These are phyloP conservation scores for Ornithorhynchus anatinus DNA, from an alignment of 2,113 vertebrate genomes.

Conservation along the genomic window DNA sequence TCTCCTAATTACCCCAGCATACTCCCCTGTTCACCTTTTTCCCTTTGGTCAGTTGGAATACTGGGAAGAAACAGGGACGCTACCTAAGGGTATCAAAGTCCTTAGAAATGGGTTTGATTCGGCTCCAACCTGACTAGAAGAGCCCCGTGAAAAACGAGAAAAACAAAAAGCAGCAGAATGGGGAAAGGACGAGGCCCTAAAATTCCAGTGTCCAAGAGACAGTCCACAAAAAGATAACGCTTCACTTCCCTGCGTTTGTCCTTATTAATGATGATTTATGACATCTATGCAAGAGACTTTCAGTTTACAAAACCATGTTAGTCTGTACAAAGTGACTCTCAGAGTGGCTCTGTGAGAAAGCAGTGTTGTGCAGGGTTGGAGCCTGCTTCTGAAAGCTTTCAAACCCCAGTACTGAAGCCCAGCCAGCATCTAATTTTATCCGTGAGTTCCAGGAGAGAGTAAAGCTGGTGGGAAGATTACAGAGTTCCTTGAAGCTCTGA, in stretches of 20 bases:
- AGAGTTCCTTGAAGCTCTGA: constrained; percentile 90
- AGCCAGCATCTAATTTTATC: constrained; percentile 85
- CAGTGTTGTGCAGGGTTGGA: constrained; percentile 58
- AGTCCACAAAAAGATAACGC: constrained; percentile 20
- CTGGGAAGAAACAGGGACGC: neutral
- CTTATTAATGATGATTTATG: constrained; percentile 35
- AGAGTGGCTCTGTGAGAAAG: constrained; percentile 80
- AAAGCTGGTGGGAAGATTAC: constrained; percentile 94
- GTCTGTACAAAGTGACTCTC: constrained; percentile 59
- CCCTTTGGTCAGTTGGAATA: neutral
- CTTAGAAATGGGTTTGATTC: neutral
- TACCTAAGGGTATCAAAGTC: neutral
- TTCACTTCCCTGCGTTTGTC: constrained; percentile 22
- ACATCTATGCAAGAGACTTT: constrained; percentile 13
- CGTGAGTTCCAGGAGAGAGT: constrained; percentile 80
- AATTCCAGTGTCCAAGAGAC: constrained; percentile 13
- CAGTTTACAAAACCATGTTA: constrained; percentile 48
- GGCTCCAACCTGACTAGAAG: neutral
- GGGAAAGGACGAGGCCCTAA: constrained; percentile 35
- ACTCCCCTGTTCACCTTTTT: neutral
- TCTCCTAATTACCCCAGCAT: constrained; percentile 28
- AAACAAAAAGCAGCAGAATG: neutral
- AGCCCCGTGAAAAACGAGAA: neutral
- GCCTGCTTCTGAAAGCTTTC: constrained; percentile 74
- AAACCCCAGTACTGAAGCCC: constrained; percentile 78